Conservation (phyloP, 1,140 invertebrate genomes). For the Arctopsyche grandis region DNA sequence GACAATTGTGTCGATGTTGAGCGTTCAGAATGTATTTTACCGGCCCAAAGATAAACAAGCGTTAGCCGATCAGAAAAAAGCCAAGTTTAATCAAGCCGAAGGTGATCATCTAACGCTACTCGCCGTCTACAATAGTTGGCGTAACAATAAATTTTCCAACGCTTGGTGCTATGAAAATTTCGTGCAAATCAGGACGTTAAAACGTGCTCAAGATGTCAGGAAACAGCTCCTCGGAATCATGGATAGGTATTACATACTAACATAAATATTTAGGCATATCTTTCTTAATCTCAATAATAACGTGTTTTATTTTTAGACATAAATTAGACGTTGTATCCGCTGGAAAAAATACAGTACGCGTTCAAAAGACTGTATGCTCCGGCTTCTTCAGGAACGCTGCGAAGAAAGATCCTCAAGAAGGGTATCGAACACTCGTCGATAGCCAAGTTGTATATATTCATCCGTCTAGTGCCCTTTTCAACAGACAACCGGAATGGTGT, state of each 20-base stretch:
- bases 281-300: too few species aligned
- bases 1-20: constrained; percentile 99
- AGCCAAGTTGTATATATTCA: constrained; percentile 99
- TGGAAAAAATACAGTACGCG: constrained; percentile 92
- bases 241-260: constrained; percentile 76
- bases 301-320: constrained; percentile 70
- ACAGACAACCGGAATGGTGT: constrained; percentile 97
- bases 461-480: constrained; percentile 97
- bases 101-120: constrained; percentile 97
- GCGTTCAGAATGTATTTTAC: constrained; percentile 99
- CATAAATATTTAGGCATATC: too few species aligned
- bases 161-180: constrained; percentile 99
- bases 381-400: constrained; percentile 99
- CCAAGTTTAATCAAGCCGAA: constrained; percentile 98
- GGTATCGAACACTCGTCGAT: constrained; percentile 97
- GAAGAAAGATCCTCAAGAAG: constrained; percentile 99
- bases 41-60: constrained; percentile 97
- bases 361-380: constrained; percentile 98
- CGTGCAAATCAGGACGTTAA: constrained; percentile 96
- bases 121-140: constrained; percentile 99
- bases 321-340: constrained; percentile 98
- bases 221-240: constrained; percentile 98
- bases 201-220: constrained; percentile 96
- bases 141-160: constrained; percentile 98
- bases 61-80: constrained; percentile 98